Evolutionary conservation across 2,113 vertebrate species (phyloP), one percentile per base, ranked within the genome.

Genomic region (Otolemur garnettii): DNA sequence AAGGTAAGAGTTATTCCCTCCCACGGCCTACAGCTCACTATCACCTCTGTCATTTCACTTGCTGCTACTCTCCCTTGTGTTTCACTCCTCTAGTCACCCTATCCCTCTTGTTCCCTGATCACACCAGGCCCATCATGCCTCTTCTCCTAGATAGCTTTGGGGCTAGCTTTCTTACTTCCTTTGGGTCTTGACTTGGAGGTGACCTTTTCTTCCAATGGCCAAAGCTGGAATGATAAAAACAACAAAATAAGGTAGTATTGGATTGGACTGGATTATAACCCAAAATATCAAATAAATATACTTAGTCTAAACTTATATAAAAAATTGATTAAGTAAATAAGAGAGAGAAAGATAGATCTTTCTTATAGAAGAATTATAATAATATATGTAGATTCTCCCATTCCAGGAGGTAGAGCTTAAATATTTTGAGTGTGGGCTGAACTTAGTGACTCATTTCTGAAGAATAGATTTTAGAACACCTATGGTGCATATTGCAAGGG

Each of bases 251-350:
- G 71, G 64, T 79, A 83, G 55, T 93, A 82, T 74, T 96, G 17
- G 62, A 64, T 78, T 96, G 17, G 62, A 64, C 74, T 96, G 17
- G 35, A 79, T 95, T 93, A 74, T 94, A 91, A 64, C 33, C 59
- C 12, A 6, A 74, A 94, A n/a, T 91, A 68, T 74, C 81, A 95
- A 81, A 93, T 95, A 88, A 92, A 59, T 82, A 86, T n/a, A 45
- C 5, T 75, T 68, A 97, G 7, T 75, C 26, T 64, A 80, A 96
- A 93, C 18, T 87, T 42, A 87, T 53, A 89, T 91, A 90, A 96
- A 42, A 30, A 80, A 79, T 62, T 91, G 42, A 92, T 33, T 93
- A 21, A 62, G 66, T 87, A 82, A 79, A 68, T 83, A 79, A 84
- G 42, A 33, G 22, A 90, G 50, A 55, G 35, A 68, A 90, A 93